Conservation (phyloP, 2,113 vertebrate genomes). For the Asarcornis scutulata region DNA sequence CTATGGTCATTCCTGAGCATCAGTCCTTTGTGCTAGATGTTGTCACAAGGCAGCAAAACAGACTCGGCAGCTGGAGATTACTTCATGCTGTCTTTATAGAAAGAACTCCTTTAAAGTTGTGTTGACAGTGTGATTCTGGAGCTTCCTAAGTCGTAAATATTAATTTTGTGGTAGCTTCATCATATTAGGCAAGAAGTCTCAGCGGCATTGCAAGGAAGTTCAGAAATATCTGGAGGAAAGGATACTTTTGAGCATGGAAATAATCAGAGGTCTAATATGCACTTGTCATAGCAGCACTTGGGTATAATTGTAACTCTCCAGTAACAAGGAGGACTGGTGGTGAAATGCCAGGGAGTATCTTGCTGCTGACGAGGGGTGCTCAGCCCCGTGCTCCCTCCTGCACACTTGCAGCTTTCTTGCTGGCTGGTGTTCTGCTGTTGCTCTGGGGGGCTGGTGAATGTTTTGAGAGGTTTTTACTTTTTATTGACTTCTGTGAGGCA, state of each 20-base stretch:
- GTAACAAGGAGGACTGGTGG: neutral
- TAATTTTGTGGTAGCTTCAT: neutral
- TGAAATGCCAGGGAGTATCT: neutral
- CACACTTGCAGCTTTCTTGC: neutral
- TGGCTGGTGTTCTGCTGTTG: neutral
- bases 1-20: neutral
- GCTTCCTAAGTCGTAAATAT: neutral
- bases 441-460: accelerated
- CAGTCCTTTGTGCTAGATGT: neutral
- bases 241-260: neutral
- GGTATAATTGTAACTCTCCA: neutral
- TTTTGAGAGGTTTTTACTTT: neutral
- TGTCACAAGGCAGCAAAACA: neutral
- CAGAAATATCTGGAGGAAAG: neutral
- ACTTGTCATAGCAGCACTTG: neutral
- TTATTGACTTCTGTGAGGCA: neutral
- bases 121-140: neutral
- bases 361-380: neutral
- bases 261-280: neutral
- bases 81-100: neutral
- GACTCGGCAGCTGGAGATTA: neutral
- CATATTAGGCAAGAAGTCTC: neutral
- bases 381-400: neutral
- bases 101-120: neutral
- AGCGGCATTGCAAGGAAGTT: neutral